Evolutionary conservation across 2,888 invertebrate species (phyloP).

Genomic region (Pollenia griseotomentosa): DNA sequence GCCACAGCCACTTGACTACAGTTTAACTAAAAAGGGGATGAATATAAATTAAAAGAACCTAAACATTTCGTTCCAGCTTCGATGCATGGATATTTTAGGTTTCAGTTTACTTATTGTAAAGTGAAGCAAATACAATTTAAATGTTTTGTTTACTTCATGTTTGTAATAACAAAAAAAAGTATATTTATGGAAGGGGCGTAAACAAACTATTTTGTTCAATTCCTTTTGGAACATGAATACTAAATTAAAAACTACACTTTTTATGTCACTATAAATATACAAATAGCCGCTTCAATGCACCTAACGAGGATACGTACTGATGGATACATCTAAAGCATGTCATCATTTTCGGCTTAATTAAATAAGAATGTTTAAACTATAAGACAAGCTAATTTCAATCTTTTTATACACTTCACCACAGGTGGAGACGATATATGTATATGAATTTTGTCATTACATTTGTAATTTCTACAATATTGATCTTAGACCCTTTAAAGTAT

Average conservation of each 20-base stretch:
- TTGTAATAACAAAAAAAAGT: neutral
- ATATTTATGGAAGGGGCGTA: slow-evolving; percentile 46
- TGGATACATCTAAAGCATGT: no score
- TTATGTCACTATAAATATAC: neutral
- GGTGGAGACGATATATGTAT: no score
- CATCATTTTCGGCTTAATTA: no score
- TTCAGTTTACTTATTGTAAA: slow-evolving; percentile 55
- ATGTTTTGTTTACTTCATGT: slow-evolving; percentile 55
- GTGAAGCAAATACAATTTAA: slow-evolving; percentile 57
- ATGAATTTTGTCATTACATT: no score
- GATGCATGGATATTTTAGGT: slow-evolving; percentile 42
- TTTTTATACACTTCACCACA: no score
- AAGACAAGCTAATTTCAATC: no score
- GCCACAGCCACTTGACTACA: slow-evolving; percentile 73
- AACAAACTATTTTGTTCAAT: slow-evolving; percentile 59
- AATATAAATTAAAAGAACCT: slow-evolving; percentile 42
- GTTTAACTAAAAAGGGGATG: slow-evolving; percentile 53
- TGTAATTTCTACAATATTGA: no score
- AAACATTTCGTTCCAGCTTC: slow-evolving; percentile 8
- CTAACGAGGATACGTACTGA: no score
- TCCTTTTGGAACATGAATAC: slow-evolving; percentile 32
- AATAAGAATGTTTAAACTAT: no score
- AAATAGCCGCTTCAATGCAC: no score
- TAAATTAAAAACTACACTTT: slow-evolving; percentile 15
- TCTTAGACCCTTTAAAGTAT: no score